phyloP scores from a whole-genome alignment of 2,113 vertebrate species.

The Raphicerus campestris region DNA sequence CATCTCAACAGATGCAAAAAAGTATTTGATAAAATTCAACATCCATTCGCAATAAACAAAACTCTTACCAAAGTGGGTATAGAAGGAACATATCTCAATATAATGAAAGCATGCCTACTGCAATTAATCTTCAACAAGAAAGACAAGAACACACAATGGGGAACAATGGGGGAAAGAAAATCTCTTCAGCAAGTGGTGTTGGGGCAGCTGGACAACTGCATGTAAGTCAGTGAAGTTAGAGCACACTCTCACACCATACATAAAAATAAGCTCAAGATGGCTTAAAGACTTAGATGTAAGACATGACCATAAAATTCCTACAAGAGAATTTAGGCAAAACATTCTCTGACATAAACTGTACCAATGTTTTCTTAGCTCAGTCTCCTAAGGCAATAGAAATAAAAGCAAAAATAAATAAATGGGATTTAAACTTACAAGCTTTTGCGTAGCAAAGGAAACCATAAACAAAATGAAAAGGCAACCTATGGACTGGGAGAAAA shows the following conservation, averaged over 20 bases:
- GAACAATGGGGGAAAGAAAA: neutral
- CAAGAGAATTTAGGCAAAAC: neutral
- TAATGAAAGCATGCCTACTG: neutral
- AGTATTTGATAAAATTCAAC: neutral
- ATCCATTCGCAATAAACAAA: neutral
- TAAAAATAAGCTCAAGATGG: neutral
- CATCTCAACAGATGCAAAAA: neutral
- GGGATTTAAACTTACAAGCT: neutral
- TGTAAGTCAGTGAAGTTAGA: neutral
- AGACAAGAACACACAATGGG: neutral
- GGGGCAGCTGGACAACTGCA: neutral
- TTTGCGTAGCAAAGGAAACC: neutral
- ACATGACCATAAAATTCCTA: neutral
- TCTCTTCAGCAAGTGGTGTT: neutral
- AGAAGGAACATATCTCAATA: neutral
- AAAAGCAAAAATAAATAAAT: neutral
- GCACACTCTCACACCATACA: neutral
- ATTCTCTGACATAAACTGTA: neutral
- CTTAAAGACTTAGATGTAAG: neutral
- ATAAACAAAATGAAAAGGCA: neutral
- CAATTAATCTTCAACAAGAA: neutral
- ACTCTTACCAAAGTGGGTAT: neutral
- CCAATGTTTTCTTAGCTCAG: neutral
- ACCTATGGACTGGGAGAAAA: neutral
- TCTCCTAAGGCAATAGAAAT: neutral